Conservation (phyloP, 2,888 invertebrate genomes). For the Malthinus flaveolus region DNA sequence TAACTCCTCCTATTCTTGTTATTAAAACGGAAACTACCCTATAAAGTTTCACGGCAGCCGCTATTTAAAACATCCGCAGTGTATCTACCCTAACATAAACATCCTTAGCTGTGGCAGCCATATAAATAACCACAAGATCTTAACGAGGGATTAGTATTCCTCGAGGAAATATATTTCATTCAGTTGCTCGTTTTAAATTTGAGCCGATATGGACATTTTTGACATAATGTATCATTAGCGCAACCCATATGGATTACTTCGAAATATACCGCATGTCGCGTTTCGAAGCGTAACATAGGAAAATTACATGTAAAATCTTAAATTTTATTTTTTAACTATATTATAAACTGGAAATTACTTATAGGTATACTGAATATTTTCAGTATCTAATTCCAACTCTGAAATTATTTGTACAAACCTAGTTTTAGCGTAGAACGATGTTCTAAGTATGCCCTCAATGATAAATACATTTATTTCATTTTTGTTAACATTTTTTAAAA, state of each 20-base stretch:
- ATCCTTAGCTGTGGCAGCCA: conserved; percentile 45
- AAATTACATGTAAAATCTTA: no score
- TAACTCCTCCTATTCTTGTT: conserved; percentile 11
- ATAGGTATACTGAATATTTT: no score
- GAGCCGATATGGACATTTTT: conserved; percentile 1
- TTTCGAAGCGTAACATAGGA: no score
- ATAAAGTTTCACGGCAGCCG: conserved; percentile 31
- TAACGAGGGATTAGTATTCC: conserved; percentile 39
- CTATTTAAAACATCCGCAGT: conserved; percentile 34
- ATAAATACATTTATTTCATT: no score
- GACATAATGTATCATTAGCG: conserved; percentile 11
- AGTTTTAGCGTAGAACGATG: no score
- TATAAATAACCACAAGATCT: conserved; percentile 47
- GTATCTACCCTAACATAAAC: conserved; percentile 46
- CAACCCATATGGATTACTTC: conserved; percentile 10
- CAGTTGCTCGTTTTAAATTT: conserved; percentile 34
- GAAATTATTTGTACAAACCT: no score
- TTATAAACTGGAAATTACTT: no score
- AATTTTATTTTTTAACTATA: no score
- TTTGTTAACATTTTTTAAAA: no score
- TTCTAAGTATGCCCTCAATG: no score
- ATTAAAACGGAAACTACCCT: conserved; percentile 27
- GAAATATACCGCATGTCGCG: no score
- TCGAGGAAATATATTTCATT: conserved; percentile 44
- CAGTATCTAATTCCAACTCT: no score